These are phyloP conservation scores for Aptenodytes patagonicus DNA, from an alignment of 2,113 vertebrate genomes.

Conservation along the genomic window DNA sequence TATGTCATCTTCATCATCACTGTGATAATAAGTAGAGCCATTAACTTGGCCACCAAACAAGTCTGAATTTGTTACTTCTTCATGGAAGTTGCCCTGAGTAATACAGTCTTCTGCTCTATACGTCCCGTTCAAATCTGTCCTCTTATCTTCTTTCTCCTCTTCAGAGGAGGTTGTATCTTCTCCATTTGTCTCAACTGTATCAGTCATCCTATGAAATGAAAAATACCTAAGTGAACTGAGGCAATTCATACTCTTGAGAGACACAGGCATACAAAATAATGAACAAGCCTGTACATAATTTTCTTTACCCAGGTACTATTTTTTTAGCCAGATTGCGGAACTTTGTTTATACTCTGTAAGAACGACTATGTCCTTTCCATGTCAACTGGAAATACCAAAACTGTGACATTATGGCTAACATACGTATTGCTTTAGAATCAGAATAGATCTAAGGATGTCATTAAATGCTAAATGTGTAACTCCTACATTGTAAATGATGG, in stretches of 20 bases:
- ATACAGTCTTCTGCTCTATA: slow-evolving; percentile 24
- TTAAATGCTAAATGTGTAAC: not conserved
- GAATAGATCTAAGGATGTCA: not conserved
- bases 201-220: slow-evolving; percentile 67
- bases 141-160: slow-evolving; percentile 81
- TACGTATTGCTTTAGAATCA: not conserved
- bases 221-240: not conserved
- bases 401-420: not conserved
- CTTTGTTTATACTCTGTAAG: not conserved
- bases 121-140: not conserved
- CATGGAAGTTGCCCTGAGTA: slow-evolving; percentile 24
- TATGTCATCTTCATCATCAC: slow-evolving; percentile 53
- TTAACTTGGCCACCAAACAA: slow-evolving; percentile 56
- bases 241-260: not conserved
- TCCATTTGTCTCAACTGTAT: slow-evolving; percentile 75
- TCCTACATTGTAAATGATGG: not conserved
- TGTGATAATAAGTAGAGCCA: slow-evolving; percentile 61
- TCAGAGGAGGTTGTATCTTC: slow-evolving; percentile 83
- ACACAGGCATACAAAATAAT: not conserved
- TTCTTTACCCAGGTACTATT: not conserved
- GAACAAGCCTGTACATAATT: not conserved
- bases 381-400: not conserved
- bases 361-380: not conserved
- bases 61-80: not conserved
- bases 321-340: not conserved